Evolutionary conservation across 2,113 vertebrate species (phyloP).

Genomic region (Bungarus multicinctus): DNA sequence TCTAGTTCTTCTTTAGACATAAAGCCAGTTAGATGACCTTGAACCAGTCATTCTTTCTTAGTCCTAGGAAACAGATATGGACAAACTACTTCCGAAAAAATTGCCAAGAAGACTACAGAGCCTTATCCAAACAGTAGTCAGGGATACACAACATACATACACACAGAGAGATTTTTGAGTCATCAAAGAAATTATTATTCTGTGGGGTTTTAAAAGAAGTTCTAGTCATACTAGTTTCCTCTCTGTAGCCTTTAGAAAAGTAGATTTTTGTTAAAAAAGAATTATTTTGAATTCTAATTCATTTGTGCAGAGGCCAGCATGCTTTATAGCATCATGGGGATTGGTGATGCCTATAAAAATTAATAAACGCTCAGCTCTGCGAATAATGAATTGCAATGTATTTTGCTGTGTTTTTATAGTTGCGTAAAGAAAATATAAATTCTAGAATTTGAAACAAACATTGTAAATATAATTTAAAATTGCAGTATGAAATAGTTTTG

Average conservation of each 20-base stretch:
- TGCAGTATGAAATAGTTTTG: not conserved
- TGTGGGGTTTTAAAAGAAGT: slow-evolving; percentile 21
- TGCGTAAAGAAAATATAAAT: not conserved
- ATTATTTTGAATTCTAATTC: slow-evolving; percentile 54
- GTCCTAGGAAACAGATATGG: not conserved
- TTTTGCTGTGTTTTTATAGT: not conserved
- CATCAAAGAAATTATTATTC: slow-evolving; percentile 50
- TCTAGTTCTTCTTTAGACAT: not conserved
- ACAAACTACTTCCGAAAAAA: not conserved
- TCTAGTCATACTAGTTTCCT: slow-evolving; percentile 24
- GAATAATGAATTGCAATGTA: not conserved
- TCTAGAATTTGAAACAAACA: not conserved
- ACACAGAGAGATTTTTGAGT: not conserved
- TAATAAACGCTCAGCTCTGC: not conserved
- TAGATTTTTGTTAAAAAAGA: slow-evolving; percentile 38
- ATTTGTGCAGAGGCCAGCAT: slow-evolving; percentile 1
- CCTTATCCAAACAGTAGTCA: not conserved
- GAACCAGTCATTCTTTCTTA: not conserved
- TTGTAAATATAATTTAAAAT: not conserved
- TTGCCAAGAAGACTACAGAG: not conserved
- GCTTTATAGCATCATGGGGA: not conserved
- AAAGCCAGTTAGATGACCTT: not conserved
- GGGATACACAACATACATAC: not conserved
- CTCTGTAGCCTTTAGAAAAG: slow-evolving; percentile 36
- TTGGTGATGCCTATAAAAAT: slow-evolving; percentile 16